Percentiles rank a stretch among this genome's conserved stretches.
Conservation (phyloP, 2,797 vertebrate species). For the Acipenser ruthenus region DNA sequence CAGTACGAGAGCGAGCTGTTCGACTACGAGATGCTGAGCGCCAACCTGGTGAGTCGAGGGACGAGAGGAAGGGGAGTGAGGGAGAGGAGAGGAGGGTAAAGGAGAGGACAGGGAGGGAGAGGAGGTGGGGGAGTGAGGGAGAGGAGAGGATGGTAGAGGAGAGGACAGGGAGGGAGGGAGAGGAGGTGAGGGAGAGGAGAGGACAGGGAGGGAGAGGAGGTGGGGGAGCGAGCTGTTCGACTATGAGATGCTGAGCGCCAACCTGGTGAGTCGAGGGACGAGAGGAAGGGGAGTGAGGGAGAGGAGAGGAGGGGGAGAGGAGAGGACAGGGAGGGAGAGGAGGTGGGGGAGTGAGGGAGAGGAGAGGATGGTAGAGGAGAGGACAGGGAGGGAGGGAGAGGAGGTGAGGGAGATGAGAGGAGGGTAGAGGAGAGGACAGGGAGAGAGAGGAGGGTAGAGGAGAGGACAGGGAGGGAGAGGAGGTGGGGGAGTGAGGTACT, state of each 20-base stretch:
- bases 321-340: not conserved
- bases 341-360: too few relatives aligned
- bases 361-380: too few relatives aligned
- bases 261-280: too few relatives aligned
- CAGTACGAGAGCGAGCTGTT: constrained; percentile 42
- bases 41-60: constrained; percentile 33
- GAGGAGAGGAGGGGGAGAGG: not conserved
- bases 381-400: too few relatives aligned
- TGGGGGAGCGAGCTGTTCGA: too few relatives aligned
- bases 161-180: not conserved
- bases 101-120: too few relatives aligned
- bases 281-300: too few relatives aligned
- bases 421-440: not conserved
- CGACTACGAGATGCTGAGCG: constrained; percentile 38
- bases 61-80: not conserved
- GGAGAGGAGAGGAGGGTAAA: not conserved
- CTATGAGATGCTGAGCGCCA: too few relatives aligned
- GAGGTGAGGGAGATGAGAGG: not conserved
- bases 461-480: too few relatives aligned
- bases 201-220: not conserved
- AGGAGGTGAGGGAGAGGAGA: not conserved
- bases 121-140: not conserved
- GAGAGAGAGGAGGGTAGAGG: not conserved
- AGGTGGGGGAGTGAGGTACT: too few relatives aligned
- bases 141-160: too few relatives aligned